Conservation (phyloP, 2,113 vertebrate species). For the Ia io region DNA sequence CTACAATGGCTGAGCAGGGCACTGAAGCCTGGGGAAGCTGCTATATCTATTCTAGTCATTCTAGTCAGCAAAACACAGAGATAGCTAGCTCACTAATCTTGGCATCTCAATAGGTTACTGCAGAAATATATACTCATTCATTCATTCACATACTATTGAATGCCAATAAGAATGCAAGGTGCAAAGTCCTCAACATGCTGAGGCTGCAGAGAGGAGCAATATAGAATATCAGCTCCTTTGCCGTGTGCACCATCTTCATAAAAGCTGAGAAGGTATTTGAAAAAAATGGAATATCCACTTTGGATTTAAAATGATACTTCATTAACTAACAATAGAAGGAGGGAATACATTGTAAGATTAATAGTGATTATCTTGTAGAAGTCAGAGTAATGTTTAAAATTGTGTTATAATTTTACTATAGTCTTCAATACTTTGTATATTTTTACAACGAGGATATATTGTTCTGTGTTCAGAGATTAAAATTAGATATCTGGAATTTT, state of each 20-base stretch:
- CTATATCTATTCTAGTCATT: background rate
- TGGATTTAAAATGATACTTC: background rate
- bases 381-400: background rate
- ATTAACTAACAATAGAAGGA: background rate
- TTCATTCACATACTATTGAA: background rate
- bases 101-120: background rate
- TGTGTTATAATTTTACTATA: background rate
- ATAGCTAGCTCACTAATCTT: background rate
- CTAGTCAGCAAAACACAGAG: background rate
- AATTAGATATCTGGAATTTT: background rate
- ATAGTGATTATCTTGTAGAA: background rate
- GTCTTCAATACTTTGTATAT: background rate
- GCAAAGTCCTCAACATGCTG: background rate
- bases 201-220: background rate
- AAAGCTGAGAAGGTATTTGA: background rate
- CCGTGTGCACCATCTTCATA: background rate
- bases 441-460: background rate
- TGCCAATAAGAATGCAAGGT: background rate
- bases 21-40: background rate
- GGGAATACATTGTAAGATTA: background rate
- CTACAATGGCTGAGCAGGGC: accelerated
- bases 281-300: background rate
- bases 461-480: background rate
- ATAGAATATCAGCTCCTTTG: background rate
- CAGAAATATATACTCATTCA: background rate